A percentile compares a stretch with the other conserved stretches of the same genome.
Conservation (phyloP, 2,797 vertebrate species). For the Agapornis canus region DNA sequence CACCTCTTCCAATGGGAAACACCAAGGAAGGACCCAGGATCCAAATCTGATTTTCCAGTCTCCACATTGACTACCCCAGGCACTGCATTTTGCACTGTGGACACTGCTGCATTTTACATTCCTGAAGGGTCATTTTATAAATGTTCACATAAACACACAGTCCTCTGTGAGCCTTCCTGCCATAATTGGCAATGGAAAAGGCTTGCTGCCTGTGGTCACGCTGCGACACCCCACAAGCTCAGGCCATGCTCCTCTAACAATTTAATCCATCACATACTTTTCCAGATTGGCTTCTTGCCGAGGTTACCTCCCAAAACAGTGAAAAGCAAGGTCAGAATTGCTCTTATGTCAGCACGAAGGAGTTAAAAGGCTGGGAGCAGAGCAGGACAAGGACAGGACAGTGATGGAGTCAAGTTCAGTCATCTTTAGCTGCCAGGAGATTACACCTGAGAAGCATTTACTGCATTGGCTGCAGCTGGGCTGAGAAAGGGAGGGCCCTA, state of each 20-base stretch:
- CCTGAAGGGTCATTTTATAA: background rate
- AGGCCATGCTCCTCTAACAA: background rate
- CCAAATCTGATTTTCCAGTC: background rate
- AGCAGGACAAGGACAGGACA: background rate
- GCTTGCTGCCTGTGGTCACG: background rate
- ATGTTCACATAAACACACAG: background rate
- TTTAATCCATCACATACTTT: background rate
- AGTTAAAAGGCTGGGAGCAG: background rate
- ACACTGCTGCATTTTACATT: background rate
- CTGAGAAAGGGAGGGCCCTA: background rate
- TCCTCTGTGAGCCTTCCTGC: background rate
- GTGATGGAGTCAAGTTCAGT: background rate
- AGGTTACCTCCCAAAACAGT: background rate
- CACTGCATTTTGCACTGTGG: background rate
- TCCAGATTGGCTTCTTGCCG: background rate
- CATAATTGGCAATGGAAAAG: background rate
- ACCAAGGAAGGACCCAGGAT: background rate
- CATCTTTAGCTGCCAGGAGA: background rate
- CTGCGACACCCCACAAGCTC: background rate
- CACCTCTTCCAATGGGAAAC: background rate
- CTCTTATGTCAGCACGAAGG: background rate
- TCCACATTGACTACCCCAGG: background rate
- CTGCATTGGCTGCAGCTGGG: background rate
- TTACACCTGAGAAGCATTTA: constrained; percentile 40
- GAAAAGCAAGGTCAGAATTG: background rate